Conservation (phyloP, 37 sponge, comb jelly and placozoan genomes). For the Diacarnus erythraeanus region DNA sequence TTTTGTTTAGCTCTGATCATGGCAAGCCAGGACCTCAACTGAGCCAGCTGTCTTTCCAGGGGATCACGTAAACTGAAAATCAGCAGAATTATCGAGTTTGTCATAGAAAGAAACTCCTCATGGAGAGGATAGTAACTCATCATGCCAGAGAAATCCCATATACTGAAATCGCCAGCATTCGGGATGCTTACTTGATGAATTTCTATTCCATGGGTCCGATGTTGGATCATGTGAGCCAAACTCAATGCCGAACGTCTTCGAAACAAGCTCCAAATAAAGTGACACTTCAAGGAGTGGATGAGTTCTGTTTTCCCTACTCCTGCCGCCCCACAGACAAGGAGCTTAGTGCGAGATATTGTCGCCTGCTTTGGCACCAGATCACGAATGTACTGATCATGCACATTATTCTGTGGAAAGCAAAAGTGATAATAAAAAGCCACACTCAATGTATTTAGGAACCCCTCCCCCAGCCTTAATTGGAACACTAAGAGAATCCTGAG, state of each 20-base stretch:
- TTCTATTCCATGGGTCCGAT: constrained; percentile 62
- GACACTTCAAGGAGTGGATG: constrained; percentile 68
- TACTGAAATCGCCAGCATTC: constrained; percentile 70
- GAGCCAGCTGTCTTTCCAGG: constrained; percentile 53
- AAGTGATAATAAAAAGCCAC: neutral
- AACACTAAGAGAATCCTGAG: no score
- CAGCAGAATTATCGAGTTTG: constrained; percentile 65
- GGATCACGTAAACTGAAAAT: constrained; percentile 71
- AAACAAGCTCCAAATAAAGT: constrained; percentile 59
- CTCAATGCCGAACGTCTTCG: constrained; percentile 56
- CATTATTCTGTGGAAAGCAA: constrained; percentile 23
- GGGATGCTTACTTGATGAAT: constrained; percentile 59
- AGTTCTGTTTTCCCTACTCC: constrained; percentile 90
- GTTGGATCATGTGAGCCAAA: constrained; percentile 24
- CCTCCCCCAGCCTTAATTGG: no score
- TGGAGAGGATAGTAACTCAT: constrained; percentile 72
- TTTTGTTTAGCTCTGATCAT: constrained; percentile 74
- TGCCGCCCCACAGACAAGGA: constrained; percentile 80
- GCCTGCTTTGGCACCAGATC: constrained; percentile 55
- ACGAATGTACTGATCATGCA: constrained; percentile 52
- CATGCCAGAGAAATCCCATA: constrained; percentile 89
- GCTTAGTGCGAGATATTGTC: constrained; percentile 56
- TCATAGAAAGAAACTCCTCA: constrained; percentile 61
- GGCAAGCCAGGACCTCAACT: constrained; percentile 76
- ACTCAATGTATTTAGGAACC: no score